These are phyloP conservation scores for Lithobates sylvaticus DNA, from an alignment of 2,797 vertebrate species.

Conservation along the genomic window DNA sequence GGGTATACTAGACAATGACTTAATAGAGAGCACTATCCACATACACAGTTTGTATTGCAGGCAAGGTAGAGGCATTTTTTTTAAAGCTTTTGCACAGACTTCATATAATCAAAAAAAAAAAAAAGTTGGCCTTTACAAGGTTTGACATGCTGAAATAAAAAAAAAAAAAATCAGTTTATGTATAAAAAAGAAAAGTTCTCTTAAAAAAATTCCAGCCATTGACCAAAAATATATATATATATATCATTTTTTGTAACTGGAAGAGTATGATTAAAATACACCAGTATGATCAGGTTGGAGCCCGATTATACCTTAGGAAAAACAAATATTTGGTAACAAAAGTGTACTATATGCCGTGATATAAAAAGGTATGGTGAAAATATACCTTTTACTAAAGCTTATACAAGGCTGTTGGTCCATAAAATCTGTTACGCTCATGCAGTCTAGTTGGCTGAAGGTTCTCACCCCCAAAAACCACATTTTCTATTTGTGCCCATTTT, in stretches of 20 bases:
- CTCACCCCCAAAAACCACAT: constrained; percentile 80
- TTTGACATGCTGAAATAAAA: constrained; percentile 85
- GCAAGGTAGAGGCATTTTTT: constrained; percentile 98
- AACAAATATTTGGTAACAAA: constrained; percentile 99
- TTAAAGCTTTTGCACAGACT: constrained; percentile 99
- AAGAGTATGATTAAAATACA: constrained; percentile 85
- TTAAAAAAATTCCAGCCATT: constrained; percentile 82
- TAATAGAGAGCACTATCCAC: constrained; percentile 80
- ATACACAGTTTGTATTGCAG: constrained; percentile 91
- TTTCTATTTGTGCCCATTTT: constrained; percentile 82
- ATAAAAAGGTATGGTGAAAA: constrained; percentile 99
- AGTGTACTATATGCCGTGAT: constrained; percentile 95
- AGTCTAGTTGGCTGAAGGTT: constrained; percentile 81
- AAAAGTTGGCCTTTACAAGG: constrained; percentile 92
- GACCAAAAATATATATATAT: constrained; percentile 80
- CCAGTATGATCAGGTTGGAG: constrained; percentile 82
- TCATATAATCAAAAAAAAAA: constrained; percentile 90
- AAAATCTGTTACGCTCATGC: constrained; percentile 94
- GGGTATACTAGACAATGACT: constrained; percentile 75
- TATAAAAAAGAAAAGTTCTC: constrained; percentile 75
- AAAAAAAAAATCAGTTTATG: constrained; percentile 78
- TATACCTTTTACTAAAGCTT: constrained; percentile 99
- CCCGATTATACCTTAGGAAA: constrained; percentile 84
- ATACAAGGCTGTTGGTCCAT: constrained; percentile 99
- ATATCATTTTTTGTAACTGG: constrained; percentile 71